A percentile compares a stretch with the other conserved stretches of the same genome.
phyloP scores from a whole-genome alignment of 2,888 invertebrate species.

The Andrena fulva region DNA sequence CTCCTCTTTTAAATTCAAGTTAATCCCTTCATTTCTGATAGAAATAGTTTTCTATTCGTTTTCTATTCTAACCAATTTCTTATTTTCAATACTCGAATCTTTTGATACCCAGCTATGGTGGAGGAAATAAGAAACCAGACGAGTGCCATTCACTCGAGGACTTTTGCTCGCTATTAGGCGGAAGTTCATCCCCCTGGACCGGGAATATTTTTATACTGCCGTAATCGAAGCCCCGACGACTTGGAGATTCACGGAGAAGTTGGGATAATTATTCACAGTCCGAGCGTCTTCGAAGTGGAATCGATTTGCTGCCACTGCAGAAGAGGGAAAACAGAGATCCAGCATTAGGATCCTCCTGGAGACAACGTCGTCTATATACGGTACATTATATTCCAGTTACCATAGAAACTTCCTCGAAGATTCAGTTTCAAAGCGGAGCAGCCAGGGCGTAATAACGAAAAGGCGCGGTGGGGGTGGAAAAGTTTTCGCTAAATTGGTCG shows the following conservation, averaged over 20 bases:
- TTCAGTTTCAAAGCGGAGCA: slow-evolving; percentile 58
- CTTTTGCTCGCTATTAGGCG: slow-evolving; percentile 35
- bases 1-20: neutral
- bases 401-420: slow-evolving; percentile 50
- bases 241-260: slow-evolving; percentile 8
- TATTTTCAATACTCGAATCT: neutral
- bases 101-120: neutral
- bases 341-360: slow-evolving; percentile 18
- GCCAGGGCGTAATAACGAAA: slow-evolving; percentile 63
- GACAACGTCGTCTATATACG: slow-evolving; percentile 34
- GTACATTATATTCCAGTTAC: slow-evolving; percentile 53
- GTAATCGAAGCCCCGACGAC: neutral
- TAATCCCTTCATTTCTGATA: neutral
- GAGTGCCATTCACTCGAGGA: neutral
- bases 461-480: slow-evolving; percentile 33
- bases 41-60: neutral
- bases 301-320: slow-evolving; percentile 36
- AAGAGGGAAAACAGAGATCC: slow-evolving; percentile 18
- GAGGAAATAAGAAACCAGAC: neutral
- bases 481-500: slow-evolving; percentile 63
- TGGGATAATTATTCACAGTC: slow-evolving; percentile 49
- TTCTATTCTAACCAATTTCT: too few relatives aligned
- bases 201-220: slow-evolving; percentile 18
- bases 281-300: slow-evolving; percentile 22
- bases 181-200: slow-evolving; percentile 13